phyloP scores from a whole-genome alignment of 2,113 vertebrate species.

The Cochlearius cochlearius region DNA sequence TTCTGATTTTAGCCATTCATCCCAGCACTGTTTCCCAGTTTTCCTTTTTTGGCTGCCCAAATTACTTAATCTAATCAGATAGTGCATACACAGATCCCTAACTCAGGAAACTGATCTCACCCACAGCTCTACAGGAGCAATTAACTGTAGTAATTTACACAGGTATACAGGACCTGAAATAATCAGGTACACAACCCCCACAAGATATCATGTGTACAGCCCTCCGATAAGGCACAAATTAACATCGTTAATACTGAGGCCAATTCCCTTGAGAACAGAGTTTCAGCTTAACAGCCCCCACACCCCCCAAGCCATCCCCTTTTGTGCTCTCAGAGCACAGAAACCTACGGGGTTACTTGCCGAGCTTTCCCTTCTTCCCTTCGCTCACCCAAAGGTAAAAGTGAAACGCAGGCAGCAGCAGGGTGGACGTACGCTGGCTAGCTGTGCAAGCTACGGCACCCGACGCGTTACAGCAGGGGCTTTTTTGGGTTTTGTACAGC shows the following conservation, averaged over 20 bases:
- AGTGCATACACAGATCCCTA: neutral
- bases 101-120: neutral
- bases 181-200: neutral
- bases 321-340: neutral
- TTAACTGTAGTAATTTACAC: neutral
- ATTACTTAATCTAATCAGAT: neutral
- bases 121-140: neutral
- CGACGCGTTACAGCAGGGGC: rapidly evolving
- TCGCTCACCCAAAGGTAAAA: neutral
- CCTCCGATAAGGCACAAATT: neutral
- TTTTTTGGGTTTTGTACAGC: neutral
- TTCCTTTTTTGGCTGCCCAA: neutral
- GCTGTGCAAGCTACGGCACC: neutral
- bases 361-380: neutral
- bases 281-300: neutral
- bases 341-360: neutral
- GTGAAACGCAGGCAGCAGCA: neutral
- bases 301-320: neutral
- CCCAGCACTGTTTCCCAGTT: neutral
- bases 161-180: neutral
- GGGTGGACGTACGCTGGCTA: rapidly evolving
- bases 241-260: neutral
- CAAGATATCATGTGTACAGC: neutral
- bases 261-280: neutral
- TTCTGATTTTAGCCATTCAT: neutral